A percentile compares a stretch with the other conserved stretches of the same genome.
Conservation (phyloP, 2,113 vertebrate species). For the Chaetorhynchus papuensis region DNA sequence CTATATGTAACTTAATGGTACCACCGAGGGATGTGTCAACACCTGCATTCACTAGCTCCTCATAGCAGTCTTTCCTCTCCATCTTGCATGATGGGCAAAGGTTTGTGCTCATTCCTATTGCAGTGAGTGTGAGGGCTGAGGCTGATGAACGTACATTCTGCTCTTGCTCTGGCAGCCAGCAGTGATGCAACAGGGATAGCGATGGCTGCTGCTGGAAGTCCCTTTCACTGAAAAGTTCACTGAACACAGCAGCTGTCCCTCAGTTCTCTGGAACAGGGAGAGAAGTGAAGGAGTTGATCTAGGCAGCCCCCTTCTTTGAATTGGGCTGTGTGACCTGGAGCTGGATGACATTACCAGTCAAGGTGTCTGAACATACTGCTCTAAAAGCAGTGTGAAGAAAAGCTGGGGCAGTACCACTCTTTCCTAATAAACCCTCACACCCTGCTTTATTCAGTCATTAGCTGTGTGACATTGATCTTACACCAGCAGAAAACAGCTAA, state of each 20-base stretch:
- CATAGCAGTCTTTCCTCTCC: neutral
- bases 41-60: neutral
- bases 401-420: neutral
- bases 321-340: neutral
- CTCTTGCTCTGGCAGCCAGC: neutral
- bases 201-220: neutral
- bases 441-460: neutral
- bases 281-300: neutral
- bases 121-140: neutral
- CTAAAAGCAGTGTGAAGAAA: fast-evolving
- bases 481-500: fast-evolving
- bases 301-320: neutral
- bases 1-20: neutral
- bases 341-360: neutral
- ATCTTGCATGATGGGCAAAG: neutral
- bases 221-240: neutral
- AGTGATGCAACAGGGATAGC: neutral
- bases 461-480: neutral
- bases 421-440: neutral
- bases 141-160: fast-evolving
- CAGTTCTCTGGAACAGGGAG: neutral
- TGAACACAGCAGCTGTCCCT: neutral
- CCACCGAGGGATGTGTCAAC: neutral
- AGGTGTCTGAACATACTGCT: neutral
- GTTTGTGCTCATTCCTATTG: neutral